Evolutionary conservation across 2,888 invertebrate genomes (phyloP).

Genomic region (Lingula anatina): DNA sequence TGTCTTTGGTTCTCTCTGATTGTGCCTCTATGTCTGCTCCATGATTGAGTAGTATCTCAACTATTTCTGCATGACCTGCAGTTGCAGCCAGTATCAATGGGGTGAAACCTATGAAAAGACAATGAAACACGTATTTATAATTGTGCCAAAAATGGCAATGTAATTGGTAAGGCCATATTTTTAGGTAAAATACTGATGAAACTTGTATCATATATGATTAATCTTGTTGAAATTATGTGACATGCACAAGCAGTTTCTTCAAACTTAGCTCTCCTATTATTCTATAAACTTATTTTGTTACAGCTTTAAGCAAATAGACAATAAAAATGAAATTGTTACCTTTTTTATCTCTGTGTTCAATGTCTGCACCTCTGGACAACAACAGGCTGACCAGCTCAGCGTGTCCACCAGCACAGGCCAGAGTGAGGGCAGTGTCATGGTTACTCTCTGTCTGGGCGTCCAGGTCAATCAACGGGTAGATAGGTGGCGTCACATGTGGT

Average conservation of each 20-base stretch:
- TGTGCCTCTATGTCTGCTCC: conserved; percentile 98
- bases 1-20: conserved; percentile 98
- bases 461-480: conserved; percentile 66
- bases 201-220: no score
- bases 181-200: no score
- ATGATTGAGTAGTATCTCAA: conserved; percentile 86
- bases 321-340: no score
- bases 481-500: conserved; percentile 31
- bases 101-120: conserved; percentile 70
- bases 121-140: neutral
- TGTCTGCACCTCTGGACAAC: conserved; percentile 86
- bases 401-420: conserved; percentile 90
- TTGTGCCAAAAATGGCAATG: no score
- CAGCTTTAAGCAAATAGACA: no score
- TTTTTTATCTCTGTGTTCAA: conserved; percentile 98
- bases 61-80: conserved; percentile 82
- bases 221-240: no score
- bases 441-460: conserved; percentile 98
- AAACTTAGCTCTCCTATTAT: no score
- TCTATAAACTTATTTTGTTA: no score
- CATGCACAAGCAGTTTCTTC: no score
- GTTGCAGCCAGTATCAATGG: conserved; percentile 96
- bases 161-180: no score
- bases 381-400: conserved; percentile 91
- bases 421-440: conserved; percentile 95